phyloP scores from a whole-genome alignment of 2,888 invertebrate genomes.

The Uropetala carovei region DNA sequence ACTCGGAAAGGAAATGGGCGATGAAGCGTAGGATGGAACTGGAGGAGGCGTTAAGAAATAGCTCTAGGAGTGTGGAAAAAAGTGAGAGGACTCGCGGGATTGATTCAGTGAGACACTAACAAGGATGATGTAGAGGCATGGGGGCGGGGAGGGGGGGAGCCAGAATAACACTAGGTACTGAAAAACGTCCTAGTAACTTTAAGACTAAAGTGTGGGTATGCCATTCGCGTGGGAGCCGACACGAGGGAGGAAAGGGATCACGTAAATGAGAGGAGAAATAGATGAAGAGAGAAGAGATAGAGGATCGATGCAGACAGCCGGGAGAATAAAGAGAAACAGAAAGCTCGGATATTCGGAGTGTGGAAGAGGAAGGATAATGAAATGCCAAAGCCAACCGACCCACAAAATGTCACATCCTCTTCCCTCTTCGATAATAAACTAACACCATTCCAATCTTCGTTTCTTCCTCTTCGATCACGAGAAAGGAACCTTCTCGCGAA shows the following conservation, averaged over 20 bases:
- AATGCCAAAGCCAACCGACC: not conserved
- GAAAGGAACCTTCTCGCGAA: not conserved
- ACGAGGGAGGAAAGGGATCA: not conserved
- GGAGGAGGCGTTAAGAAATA: not conserved
- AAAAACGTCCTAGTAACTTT: conserved; percentile 23
- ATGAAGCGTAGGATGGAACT: not conserved
- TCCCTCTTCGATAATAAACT: too few species aligned
- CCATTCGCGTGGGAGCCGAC: not conserved
- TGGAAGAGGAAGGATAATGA: not conserved
- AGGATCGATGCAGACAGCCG: not conserved
- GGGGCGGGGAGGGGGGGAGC: not conserved
- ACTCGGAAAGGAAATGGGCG: not conserved
- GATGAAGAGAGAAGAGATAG: not conserved
- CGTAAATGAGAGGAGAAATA: not conserved
- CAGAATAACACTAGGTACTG: not conserved
- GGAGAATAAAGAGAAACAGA: not conserved
- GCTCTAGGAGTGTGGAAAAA: not conserved
- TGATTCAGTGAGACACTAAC: not conserved
- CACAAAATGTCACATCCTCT: conserved; percentile 16
- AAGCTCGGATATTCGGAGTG: not conserved
- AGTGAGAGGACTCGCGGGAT: not conserved
- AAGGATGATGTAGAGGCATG: not conserved
- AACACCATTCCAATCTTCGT: not conserved
- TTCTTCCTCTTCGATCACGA: not conserved
- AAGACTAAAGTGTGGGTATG: not conserved